Evolutionary conservation across 2,113 vertebrate genomes (phyloP).

Genomic region (Marcusenius ussheri): DNA sequence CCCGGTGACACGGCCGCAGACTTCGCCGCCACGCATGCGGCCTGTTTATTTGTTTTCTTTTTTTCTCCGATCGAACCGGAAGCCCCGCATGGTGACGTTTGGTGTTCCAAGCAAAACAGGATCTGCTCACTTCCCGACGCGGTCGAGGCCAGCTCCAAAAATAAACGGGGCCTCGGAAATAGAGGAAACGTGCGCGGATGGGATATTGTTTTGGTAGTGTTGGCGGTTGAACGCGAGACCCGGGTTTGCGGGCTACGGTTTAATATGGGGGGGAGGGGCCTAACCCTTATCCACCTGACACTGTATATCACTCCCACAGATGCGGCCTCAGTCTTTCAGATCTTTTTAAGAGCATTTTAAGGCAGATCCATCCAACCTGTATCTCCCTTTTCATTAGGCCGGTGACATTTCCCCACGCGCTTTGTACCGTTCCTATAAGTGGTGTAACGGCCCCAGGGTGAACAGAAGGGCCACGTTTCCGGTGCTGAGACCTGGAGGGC

Average conservation of each 20-base stretch:
- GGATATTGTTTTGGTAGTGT: neutral
- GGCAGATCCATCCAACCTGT: neutral
- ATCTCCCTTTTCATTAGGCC: neutral
- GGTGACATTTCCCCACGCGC: neutral
- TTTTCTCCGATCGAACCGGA: conserved; percentile 43
- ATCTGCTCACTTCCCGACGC: conserved; percentile 23
- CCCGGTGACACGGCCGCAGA: conserved; percentile 60
- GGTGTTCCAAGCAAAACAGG: conserved; percentile 35
- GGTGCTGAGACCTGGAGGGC: neutral
- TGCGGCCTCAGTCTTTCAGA: neutral
- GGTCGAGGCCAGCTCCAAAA: neutral
- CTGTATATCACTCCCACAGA: neutral
- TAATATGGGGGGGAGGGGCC: neutral
- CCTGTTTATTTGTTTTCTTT: conserved; percentile 30
- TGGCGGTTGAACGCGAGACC: neutral
- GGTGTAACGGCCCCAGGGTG: neutral
- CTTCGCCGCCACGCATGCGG: conserved; percentile 51
- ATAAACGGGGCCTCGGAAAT: conserved; percentile 17
- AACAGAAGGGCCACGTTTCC: neutral
- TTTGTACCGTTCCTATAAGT: neutral
- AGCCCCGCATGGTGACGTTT: conserved; percentile 37
- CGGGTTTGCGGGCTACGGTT: neutral
- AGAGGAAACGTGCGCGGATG: conserved; percentile 1
- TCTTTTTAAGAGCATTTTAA: neutral
- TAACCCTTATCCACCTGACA: neutral